These are phyloP conservation scores for Archilochus colubris DNA, from an alignment of 2,113 vertebrate species.

Conservation along the genomic window DNA sequence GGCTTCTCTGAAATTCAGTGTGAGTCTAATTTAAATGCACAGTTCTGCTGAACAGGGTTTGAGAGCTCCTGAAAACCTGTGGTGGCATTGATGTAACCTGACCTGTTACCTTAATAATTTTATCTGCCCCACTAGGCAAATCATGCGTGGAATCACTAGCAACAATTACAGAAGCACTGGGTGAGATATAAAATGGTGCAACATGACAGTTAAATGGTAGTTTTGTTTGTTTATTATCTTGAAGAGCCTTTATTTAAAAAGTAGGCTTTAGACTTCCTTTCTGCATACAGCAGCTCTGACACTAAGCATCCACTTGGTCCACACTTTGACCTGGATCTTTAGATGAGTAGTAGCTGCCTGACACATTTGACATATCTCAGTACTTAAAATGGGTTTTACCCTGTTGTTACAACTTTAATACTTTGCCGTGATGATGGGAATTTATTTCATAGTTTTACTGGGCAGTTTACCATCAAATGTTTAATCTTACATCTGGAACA, in stretches of 20 bases:
- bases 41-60: background rate
- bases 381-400: conserved; percentile 65
- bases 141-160: background rate
- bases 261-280: conserved; percentile 54
- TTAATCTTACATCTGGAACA: conserved; percentile 61
- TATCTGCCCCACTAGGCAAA: background rate
- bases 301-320: conserved; percentile 57
- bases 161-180: background rate
- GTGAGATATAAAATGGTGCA: conserved; percentile 9
- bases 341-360: conserved; percentile 53
- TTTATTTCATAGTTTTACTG: conserved; percentile 48
- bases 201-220: conserved; percentile 21
- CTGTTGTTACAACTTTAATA: conserved; percentile 59
- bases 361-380: conserved; percentile 54
- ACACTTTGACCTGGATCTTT: conserved; percentile 58
- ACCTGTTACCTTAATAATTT: conserved; percentile 39
- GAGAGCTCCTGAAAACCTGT: conserved; percentile 12
- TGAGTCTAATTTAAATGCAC: background rate
- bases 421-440: conserved; percentile 45
- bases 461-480: conserved; percentile 1
- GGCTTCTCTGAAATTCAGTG: background rate
- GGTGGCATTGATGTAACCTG: conserved; percentile 13
- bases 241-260: conserved; percentile 54
- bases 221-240: conserved; percentile 34
- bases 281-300: conserved; percentile 46